phyloP scores from a whole-genome alignment of 2,888 invertebrate genomes.

The Prionchulus punctatus region DNA sequence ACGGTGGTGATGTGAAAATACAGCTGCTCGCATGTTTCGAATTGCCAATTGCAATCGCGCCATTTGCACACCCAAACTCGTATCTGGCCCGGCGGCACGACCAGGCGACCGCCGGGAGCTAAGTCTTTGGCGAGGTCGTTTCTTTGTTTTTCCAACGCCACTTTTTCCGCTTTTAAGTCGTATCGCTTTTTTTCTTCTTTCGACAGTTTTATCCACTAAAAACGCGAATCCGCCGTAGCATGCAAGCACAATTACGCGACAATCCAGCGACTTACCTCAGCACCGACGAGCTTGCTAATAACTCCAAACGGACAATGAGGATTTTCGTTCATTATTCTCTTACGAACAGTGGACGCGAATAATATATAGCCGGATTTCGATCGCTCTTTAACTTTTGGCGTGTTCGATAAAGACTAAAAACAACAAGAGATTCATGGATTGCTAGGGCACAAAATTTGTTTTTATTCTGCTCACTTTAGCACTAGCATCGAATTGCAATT shows the following conservation, averaged over 20 bases:
- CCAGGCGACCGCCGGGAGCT: constrained; percentile 8
- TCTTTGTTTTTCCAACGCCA: constrained; percentile 44
- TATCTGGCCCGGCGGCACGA: constrained; percentile 33
- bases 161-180: constrained; percentile 74
- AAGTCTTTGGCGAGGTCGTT: constrained; percentile 23
- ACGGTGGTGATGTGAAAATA: constrained; percentile 67
- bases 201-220: constrained; percentile 76
- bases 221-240: too few species aligned
- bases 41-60: constrained; percentile 81
- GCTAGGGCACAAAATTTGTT: too few species aligned
- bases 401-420: too few species aligned
- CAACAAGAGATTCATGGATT: too few species aligned
- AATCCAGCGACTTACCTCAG: constrained; percentile 48
- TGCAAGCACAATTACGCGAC: neutral
- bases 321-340: constrained; percentile 75
- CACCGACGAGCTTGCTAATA: constrained; percentile 54
- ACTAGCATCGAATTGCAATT: too few species aligned
- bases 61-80: constrained; percentile 66
- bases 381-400: constrained; percentile 12
- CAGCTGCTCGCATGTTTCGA: constrained; percentile 70
- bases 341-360: constrained; percentile 87
- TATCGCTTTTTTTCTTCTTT: constrained; percentile 73
- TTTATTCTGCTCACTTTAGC: too few species aligned
- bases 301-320: constrained; percentile 85
- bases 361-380: constrained; percentile 76